Conservation (phyloP, 2,113 vertebrate species). For the Rhinichthys klamathensis region DNA sequence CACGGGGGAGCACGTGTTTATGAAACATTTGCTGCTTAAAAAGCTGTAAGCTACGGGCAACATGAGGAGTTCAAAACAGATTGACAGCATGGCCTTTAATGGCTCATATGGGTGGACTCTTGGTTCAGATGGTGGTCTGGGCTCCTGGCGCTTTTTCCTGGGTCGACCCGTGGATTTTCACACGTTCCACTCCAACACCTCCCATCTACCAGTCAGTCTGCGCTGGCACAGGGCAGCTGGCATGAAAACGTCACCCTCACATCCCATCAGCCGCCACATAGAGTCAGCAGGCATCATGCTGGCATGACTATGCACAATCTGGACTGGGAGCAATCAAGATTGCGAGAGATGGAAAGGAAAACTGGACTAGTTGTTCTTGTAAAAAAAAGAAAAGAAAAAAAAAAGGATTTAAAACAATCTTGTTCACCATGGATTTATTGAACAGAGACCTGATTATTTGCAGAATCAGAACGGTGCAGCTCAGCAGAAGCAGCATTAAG, state of each 20-base stretch:
- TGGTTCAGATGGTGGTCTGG: slow-evolving; percentile 37
- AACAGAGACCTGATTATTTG: neutral
- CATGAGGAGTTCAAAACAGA: neutral
- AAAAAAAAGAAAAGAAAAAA: no score
- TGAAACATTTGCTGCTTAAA: slow-evolving; percentile 32
- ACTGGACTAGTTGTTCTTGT: neutral
- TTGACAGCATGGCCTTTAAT: slow-evolving; percentile 23
- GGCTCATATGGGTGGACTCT: slow-evolving; percentile 9
- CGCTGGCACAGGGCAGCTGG: slow-evolving; percentile 35
- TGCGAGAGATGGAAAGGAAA: slow-evolving; percentile 7
- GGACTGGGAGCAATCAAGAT: neutral
- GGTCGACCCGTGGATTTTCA: slow-evolving; percentile 18
- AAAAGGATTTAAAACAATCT: neutral
- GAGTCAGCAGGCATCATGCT: slow-evolving; percentile 48
- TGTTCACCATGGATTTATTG: neutral
- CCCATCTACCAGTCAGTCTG: neutral
- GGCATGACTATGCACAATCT: slow-evolving; percentile 58
- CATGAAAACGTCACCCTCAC: slow-evolving; percentile 43
- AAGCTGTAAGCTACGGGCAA: slow-evolving; percentile 12
- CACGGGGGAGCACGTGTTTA: neutral
- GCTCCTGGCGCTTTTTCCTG: slow-evolving; percentile 37
- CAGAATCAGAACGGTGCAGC: neutral
- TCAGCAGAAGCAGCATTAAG: neutral
- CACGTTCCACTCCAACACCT: slow-evolving; percentile 8
- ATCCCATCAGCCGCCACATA: slow-evolving; percentile 54